Percentiles rank a stretch among this genome's conserved stretches.
phyloP scores from a whole-genome alignment of 2,888 invertebrate genomes.

The Lasioglossum leucozonium region DNA sequence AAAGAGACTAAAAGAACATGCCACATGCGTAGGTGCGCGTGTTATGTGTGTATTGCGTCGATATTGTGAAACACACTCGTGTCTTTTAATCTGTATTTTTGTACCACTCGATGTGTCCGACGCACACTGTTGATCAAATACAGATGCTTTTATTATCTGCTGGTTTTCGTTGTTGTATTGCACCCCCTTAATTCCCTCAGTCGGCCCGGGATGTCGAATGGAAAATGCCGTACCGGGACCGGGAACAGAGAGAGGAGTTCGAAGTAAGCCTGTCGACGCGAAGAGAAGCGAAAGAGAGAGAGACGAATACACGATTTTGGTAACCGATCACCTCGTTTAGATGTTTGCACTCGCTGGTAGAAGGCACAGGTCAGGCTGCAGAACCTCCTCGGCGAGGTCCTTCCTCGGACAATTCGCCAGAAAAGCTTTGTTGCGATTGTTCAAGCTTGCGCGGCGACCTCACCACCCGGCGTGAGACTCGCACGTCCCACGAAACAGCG shows the following conservation, averaged over 20 bases:
- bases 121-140: slow-evolving; percentile 64
- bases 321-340: slow-evolving; percentile 62
- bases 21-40: slow-evolving; percentile 5
- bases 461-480: too few species aligned
- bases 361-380: slow-evolving; percentile 75
- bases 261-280: slow-evolving; percentile 64
- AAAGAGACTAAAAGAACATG: slow-evolving; percentile 8
- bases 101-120: slow-evolving; percentile 63
- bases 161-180: slow-evolving; percentile 63
- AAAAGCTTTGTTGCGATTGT: not conserved
- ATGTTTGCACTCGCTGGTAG: slow-evolving; percentile 80
- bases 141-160: slow-evolving; percentile 69
- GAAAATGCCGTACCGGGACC: not conserved
- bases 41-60: slow-evolving; percentile 27
- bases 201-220: slow-evolving; percentile 1
- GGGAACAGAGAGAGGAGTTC: slow-evolving; percentile 11
- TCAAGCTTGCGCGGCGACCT: not conserved
- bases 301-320: slow-evolving; percentile 36
- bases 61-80: slow-evolving; percentile 34
- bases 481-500: too few species aligned
- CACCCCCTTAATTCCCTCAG: slow-evolving; percentile 49
- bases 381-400: slow-evolving; percentile 72
- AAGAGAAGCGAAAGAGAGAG: slow-evolving; percentile 31
- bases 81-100: slow-evolving; percentile 67
- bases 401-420: slow-evolving; percentile 45